Evolutionary conservation across 1,140 invertebrate genomes (phyloP).

Genomic region (Hesperophylax magnus): DNA sequence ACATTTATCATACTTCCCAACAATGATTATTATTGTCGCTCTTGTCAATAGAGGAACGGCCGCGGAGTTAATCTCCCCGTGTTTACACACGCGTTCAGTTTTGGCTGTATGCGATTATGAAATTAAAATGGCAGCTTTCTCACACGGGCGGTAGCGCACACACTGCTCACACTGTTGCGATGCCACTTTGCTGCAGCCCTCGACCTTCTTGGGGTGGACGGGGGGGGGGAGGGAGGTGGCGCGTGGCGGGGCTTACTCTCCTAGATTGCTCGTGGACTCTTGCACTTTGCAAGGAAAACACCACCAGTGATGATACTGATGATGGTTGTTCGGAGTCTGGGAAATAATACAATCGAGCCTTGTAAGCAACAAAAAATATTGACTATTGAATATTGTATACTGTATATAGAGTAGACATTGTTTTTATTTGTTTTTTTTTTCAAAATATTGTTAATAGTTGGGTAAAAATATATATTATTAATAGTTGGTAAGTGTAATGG

Average conservation of each 20-base stretch:
- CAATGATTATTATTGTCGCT: constrained; percentile 13
- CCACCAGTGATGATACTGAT: background rate
- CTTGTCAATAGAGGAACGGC: background rate
- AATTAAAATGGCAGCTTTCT: constrained; percentile 32
- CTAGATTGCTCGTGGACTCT: background rate
- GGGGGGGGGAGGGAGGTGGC: background rate
- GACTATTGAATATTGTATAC: no score
- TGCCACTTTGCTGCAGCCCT: no score
- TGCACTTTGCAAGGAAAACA: constrained; percentile 12
- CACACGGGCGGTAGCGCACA: background rate
- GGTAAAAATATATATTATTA: no score
- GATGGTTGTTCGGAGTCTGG: background rate
- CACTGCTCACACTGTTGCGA: no score
- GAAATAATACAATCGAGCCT: no score
- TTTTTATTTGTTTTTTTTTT: no score
- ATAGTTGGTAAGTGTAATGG: no score
- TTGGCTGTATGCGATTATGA: constrained; percentile 20
- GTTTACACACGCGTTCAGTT: constrained; percentile 29
- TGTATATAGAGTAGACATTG: no score
- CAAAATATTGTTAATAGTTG: no score
- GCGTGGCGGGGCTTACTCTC: constrained; percentile 15
- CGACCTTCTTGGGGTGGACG: no score
- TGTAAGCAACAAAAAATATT: background rate
- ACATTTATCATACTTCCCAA: constrained; percentile 7
- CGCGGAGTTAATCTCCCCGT: constrained; percentile 13